phyloP scores from a whole-genome alignment of 1,140 invertebrate genomes.

The Druon quercuslanigerum region DNA sequence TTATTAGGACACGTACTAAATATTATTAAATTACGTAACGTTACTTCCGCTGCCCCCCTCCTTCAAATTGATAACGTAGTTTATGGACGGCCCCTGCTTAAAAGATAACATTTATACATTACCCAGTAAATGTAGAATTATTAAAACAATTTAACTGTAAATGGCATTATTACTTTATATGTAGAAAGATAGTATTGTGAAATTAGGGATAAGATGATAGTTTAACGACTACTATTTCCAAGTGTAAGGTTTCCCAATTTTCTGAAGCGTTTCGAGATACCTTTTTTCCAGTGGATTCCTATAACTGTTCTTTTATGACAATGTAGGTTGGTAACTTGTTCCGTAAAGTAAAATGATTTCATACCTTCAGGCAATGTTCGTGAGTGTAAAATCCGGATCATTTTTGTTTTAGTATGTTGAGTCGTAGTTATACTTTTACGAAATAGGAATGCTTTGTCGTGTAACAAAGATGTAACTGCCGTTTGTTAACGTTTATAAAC shows the following conservation, averaged over 20 bases:
- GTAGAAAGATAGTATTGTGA: background rate
- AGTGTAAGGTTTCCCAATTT: constrained; percentile 6
- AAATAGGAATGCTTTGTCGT: background rate
- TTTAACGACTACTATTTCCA: background rate
- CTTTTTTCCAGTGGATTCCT: background rate
- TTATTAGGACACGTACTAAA: too few relatives aligned
- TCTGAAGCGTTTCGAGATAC: background rate
- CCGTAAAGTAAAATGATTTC: background rate
- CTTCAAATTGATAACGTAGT: too few relatives aligned
- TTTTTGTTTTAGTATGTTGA: background rate
- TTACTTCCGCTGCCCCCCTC: too few relatives aligned
- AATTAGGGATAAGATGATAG: constrained; percentile 16
- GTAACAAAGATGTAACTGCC: too few relatives aligned
- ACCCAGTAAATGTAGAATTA: constrained; percentile 1
- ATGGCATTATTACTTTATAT: background rate
- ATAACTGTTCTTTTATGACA: constrained; percentile 23
- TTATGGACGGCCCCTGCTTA: background rate
- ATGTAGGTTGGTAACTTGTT: background rate
- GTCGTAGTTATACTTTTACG: background rate
- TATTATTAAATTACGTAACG: too few relatives aligned
- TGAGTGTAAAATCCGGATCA: background rate
- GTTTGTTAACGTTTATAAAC: too few relatives aligned
- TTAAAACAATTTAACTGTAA: background rate
- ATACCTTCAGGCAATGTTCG: background rate
- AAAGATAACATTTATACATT: background rate